A percentile compares a stretch with the other conserved stretches of the same genome.
These are phyloP conservation scores for Callyntrura guangdongensis DNA, from an alignment of 2,888 invertebrate species.

Conservation along the genomic window DNA sequence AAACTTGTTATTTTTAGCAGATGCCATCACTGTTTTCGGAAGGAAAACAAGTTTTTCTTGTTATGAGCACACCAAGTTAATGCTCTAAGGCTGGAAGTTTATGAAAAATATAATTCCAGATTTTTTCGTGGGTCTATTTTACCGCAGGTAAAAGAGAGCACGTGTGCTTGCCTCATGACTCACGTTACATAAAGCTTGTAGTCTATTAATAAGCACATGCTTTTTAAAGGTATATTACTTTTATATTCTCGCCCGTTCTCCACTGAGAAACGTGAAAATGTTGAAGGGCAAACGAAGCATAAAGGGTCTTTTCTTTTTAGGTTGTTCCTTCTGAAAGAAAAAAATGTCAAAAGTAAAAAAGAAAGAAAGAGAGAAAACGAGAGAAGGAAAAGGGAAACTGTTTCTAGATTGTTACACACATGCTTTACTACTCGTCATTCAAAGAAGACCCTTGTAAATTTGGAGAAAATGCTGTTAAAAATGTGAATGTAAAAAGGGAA, in stretches of 20 bases:
- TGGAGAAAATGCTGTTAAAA: neutral
- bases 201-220: neutral
- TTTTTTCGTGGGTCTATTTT: too few species aligned
- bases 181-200: neutral
- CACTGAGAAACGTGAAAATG: neutral
- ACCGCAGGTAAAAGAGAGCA: neutral
- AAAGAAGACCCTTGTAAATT: too few species aligned
- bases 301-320: conserved; percentile 5
- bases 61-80: neutral
- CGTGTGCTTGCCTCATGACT: conserved; percentile 39
- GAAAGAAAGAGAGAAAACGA: neutral
- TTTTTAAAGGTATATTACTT: neutral
- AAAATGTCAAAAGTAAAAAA: conserved; percentile 36
- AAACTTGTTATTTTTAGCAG: conserved; percentile 9
- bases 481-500: neutral
- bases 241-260: neutral
- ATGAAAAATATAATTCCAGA: too few species aligned
- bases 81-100: neutral
- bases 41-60: neutral
- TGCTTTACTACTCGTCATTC: neutral
- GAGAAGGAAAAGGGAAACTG: neutral
- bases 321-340: neutral
- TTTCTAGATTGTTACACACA: conserved; percentile 15
- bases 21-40: neutral
- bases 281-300: conserved; percentile 27